Evolutionary conservation across 1,140 invertebrate species (phyloP).

Genomic region (Reticulitermes speratus): DNA sequence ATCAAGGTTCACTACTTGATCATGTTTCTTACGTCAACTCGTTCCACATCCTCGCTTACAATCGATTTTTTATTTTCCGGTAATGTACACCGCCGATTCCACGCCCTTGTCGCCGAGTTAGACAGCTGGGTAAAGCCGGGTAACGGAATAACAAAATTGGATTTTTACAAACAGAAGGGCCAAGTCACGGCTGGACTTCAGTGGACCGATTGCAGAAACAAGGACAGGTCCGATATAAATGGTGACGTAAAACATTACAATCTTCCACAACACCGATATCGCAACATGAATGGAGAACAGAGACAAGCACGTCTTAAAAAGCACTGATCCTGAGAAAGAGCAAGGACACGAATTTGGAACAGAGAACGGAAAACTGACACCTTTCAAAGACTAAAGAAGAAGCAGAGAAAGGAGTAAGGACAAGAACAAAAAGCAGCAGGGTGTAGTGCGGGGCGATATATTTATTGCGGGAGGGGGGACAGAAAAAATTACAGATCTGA

Average conservation of each 20-base stretch:
- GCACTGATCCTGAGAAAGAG: background rate
- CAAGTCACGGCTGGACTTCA: background rate
- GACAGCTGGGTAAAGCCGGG: background rate
- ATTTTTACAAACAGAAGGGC: background rate
- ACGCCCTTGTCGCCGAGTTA: background rate
- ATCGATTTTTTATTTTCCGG: background rate
- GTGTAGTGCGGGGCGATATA: too few relatives aligned
- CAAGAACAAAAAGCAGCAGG: too few relatives aligned
- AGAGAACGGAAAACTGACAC: too few relatives aligned
- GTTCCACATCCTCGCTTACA: too few relatives aligned
- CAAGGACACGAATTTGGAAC: background rate
- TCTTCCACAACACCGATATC: background rate
- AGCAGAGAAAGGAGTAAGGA: too few relatives aligned
- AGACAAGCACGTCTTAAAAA: background rate
- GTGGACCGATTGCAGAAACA: background rate
- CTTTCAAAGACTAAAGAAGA: too few relatives aligned
- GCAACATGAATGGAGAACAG: background rate
- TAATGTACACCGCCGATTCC: background rate
- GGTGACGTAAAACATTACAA: background rate
- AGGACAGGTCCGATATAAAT: background rate
- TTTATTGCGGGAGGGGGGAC: too few relatives aligned
- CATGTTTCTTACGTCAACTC: too few relatives aligned
- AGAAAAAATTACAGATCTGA: too few relatives aligned
- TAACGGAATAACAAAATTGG: background rate
- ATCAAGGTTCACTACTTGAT: too few relatives aligned